Percentiles rank a stretch among this genome's conserved stretches.
phyloP scores from a whole-genome alignment of 2,888 invertebrate genomes.

The Hyalella azteca region DNA sequence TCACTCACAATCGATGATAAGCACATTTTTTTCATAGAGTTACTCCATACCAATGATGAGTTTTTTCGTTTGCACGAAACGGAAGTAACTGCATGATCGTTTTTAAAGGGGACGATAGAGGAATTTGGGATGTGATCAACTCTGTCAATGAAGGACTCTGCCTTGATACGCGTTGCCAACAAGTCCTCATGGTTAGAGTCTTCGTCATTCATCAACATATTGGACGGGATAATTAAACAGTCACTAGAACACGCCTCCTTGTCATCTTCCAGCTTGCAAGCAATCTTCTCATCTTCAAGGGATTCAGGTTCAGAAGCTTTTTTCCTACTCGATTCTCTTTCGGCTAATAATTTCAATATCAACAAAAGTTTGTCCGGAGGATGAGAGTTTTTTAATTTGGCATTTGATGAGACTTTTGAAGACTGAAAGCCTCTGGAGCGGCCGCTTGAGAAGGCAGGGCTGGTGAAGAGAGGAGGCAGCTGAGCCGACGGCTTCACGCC shows the following conservation, averaged over 20 bases:
- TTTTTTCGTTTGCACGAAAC: conserved; percentile 3
- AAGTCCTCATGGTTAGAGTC: neutral
- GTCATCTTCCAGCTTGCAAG: neutral
- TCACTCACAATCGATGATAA: neutral
- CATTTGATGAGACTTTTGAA: neutral
- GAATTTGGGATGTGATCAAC: neutral
- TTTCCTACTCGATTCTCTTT: neutral
- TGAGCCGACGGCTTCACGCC: conserved; percentile 50
- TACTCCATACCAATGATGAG: neutral
- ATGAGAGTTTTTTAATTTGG: neutral
- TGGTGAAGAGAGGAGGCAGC: neutral
- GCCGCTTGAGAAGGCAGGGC: neutral
- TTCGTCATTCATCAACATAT: neutral
- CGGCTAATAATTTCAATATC: neutral
- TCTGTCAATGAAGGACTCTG: neutral
- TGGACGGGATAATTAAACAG: conserved; percentile 1
- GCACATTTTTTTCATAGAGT: neutral
- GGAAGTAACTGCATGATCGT: neutral
- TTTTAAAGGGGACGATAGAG: neutral
- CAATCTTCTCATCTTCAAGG: neutral
- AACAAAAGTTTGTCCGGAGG: neutral
- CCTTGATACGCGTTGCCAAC: neutral
- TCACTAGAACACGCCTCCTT: neutral
- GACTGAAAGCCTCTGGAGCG: neutral
- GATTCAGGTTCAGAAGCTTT: neutral